Conservation (phyloP, 2,888 invertebrate species). For the Miltochrista miniata region DNA sequence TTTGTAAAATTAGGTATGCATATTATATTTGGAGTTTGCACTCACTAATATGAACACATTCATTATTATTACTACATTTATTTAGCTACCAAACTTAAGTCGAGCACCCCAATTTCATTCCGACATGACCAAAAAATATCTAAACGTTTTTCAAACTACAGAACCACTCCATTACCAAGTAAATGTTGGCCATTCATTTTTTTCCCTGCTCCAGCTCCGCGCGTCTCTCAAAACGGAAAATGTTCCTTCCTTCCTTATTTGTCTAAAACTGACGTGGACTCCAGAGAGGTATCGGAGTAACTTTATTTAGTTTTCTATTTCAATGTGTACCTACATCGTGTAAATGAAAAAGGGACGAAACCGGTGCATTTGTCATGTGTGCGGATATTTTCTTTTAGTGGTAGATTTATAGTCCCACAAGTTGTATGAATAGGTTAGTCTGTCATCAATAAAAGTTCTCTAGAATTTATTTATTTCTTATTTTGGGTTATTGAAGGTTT, state of each 20-base stretch:
- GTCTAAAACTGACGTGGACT: conserved; percentile 70
- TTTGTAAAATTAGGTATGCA: too few species aligned
- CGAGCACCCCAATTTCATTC: conserved; percentile 11
- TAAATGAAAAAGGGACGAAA: conserved; percentile 63
- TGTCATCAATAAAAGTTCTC: conserved; percentile 29
- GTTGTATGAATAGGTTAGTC: conserved; percentile 29
- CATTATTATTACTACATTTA: too few species aligned
- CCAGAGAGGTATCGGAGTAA: conserved; percentile 44
- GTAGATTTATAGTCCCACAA: conserved; percentile 27
- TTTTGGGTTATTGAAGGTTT: conserved; percentile 13
- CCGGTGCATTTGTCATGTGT: conserved; percentile 60
- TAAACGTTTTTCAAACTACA: conserved; percentile 13
- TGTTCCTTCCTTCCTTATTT: conserved; percentile 68
- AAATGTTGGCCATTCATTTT: conserved; percentile 33
- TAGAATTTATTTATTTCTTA: conserved; percentile 28
- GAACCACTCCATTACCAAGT: conserved; percentile 35
- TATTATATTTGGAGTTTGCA: too few species aligned
- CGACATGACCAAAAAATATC: conserved; percentile 15
- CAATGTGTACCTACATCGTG: conserved; percentile 56
- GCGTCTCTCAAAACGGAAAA: conserved; percentile 56
- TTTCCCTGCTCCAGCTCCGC: conserved; percentile 31
- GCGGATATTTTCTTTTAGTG: conserved; percentile 46
- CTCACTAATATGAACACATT: too few species aligned
- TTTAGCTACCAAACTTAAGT: neutral
- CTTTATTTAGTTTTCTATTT: conserved; percentile 69